These are phyloP conservation scores for Brachypodius melanocephalos DNA, from an alignment of 2,113 vertebrate species.

Conservation along the genomic window DNA sequence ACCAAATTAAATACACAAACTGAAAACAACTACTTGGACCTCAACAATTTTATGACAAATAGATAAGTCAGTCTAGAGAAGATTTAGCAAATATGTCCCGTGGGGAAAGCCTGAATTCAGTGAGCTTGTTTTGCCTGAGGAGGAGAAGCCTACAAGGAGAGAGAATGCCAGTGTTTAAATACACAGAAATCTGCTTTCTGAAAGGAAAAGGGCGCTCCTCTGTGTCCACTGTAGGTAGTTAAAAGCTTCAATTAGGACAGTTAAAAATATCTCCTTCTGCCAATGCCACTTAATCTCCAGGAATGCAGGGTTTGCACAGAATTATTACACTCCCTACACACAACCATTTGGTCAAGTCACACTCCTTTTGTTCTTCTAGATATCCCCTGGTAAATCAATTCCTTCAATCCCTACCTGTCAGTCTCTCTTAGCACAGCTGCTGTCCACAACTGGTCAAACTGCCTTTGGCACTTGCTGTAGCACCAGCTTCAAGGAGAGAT, in stretches of 20 bases:
- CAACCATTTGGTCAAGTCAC: not conserved
- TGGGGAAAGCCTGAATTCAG: not conserved
- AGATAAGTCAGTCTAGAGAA: not conserved
- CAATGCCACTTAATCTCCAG: not conserved
- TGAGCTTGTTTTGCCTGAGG: not conserved
- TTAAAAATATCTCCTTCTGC: not conserved
- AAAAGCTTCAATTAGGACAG: not conserved
- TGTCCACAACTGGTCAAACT: not conserved
- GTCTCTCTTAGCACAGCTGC: not conserved
- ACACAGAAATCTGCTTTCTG: not conserved
- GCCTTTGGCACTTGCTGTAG: not conserved
- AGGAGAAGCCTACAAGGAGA: not conserved
- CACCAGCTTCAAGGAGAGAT: not conserved
- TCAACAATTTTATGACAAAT: not conserved
- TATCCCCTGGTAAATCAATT: not conserved
- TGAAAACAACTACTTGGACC: not conserved
- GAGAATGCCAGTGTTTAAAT: not conserved
- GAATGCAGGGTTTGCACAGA: not conserved
- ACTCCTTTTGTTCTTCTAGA: not conserved
- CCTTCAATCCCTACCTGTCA: not conserved
- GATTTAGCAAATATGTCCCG: not conserved
- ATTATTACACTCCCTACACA: not conserved
- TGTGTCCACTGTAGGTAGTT: not conserved
- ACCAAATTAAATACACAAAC: not conserved
- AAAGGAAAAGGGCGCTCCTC: not conserved